These are phyloP conservation scores for Muscicapa striata DNA, from an alignment of 2,797 vertebrate genomes.

Conservation along the genomic window DNA sequence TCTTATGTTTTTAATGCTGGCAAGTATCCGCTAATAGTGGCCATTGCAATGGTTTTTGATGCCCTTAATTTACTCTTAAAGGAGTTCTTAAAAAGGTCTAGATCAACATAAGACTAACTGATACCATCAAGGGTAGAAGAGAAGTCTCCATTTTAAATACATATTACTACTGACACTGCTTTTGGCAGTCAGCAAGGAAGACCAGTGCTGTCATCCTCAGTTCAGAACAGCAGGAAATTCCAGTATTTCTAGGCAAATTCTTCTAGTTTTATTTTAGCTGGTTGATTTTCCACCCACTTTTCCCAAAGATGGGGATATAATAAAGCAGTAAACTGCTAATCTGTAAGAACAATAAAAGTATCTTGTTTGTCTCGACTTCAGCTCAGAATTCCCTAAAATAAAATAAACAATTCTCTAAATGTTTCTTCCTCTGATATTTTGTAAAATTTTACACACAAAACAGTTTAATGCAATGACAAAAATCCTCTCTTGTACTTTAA, in stretches of 20 bases:
- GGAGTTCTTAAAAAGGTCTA: neutral
- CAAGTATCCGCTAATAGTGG: neutral
- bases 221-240: neutral
- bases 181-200: neutral
- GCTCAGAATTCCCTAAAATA: neutral
- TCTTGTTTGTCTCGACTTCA: neutral
- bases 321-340: neutral
- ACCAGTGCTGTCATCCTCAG: neutral
- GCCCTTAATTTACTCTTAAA: neutral
- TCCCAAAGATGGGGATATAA: neutral
- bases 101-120: neutral
- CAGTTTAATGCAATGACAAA: neutral
- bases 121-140: neutral
- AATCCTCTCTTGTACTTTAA: neutral
- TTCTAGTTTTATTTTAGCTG: neutral
- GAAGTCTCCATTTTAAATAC: neutral
- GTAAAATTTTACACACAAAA: neutral
- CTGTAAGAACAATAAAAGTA: neutral
- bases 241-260: neutral
- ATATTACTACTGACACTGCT: neutral
- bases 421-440: neutral
- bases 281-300: neutral
- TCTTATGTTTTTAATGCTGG: neutral
- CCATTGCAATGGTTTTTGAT: neutral
- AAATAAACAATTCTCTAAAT: neutral